phyloP scores from a whole-genome alignment of 2,113 vertebrate species.

The Platichthys flesus region DNA sequence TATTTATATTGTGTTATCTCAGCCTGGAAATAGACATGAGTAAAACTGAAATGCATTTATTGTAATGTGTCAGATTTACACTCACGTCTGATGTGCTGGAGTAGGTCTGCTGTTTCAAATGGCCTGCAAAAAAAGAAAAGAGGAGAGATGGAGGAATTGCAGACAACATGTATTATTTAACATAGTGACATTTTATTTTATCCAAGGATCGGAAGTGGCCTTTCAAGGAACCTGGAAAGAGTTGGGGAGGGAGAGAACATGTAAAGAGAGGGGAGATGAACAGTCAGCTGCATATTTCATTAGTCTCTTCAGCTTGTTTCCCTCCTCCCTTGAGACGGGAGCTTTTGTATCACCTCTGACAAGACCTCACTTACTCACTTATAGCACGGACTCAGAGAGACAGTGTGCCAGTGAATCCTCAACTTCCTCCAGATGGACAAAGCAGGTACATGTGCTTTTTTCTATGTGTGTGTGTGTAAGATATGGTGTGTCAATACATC shows the following conservation, averaged over 20 bases:
- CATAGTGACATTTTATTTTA: constrained; percentile 26
- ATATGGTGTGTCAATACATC: background rate
- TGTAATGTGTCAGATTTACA: constrained; percentile 27
- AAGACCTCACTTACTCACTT: constrained; percentile 50
- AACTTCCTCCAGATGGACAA: constrained; percentile 42
- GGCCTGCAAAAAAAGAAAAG: background rate
- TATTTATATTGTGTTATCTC: background rate
- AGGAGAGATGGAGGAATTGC: constrained; percentile 9
- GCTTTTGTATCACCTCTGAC: constrained; percentile 63
- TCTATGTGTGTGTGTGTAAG: background rate
- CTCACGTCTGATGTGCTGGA: constrained; percentile 39
- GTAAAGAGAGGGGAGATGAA: constrained; percentile 27
- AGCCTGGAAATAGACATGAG: background rate
- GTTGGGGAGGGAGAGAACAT: constrained; percentile 9
- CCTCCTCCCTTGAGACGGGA: constrained; percentile 41
- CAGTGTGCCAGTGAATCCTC: constrained; percentile 27
- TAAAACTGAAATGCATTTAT: constrained; percentile 11
- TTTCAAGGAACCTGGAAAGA: constrained; percentile 32
- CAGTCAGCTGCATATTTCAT: constrained; percentile 51
- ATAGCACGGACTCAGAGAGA: constrained; percentile 42
- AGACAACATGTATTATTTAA: constrained; percentile 57
- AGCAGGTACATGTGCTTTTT: constrained; percentile 21
- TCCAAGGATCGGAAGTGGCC: constrained; percentile 30
- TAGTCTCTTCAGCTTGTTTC: constrained; percentile 12
- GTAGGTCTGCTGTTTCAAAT: constrained; percentile 18